These are phyloP conservation scores for Spheniscus mendiculus DNA, from an alignment of 2,113 vertebrate genomes.

Conservation along the genomic window DNA sequence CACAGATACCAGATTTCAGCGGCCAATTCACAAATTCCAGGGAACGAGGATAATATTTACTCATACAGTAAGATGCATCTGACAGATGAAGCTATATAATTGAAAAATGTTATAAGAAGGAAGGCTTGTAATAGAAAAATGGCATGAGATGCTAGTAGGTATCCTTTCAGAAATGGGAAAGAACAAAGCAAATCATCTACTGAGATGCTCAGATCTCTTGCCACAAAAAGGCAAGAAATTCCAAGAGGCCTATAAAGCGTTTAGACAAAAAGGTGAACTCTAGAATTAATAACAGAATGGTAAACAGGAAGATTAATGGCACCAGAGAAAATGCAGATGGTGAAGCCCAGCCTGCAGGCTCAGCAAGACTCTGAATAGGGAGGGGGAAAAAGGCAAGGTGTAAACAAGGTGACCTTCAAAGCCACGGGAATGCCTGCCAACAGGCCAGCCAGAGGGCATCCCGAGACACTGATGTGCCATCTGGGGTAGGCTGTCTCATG, in stretches of 20 bases:
- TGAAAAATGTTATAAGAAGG: slow-evolving; percentile 14
- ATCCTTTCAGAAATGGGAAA: slow-evolving; percentile 38
- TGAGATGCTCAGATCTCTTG: slow-evolving; percentile 16
- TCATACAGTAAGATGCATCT: neutral
- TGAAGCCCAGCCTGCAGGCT: slow-evolving; percentile 64
- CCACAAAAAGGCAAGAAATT: slow-evolving; percentile 45
- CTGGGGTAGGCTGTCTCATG: slow-evolving; percentile 40
- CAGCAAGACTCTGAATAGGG: slow-evolving; percentile 48
- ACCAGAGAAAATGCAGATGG: slow-evolving; percentile 72
- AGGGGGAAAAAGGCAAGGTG: neutral
- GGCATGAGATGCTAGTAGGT: neutral
- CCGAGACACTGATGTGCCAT: slow-evolving; percentile 58
- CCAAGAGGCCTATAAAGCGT: slow-evolving; percentile 55
- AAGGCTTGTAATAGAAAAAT: slow-evolving; percentile 5
- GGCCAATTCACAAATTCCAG: neutral
- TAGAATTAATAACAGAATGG: slow-evolving; percentile 68
- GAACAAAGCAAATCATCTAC: slow-evolving; percentile 31
- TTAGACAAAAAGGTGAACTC: slow-evolving; percentile 67
- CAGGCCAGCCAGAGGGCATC: slow-evolving; percentile 48
- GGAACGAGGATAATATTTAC: slow-evolving; percentile 12
- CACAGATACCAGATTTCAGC: neutral
- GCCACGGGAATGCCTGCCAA: slow-evolving; percentile 33
- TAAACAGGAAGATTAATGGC: slow-evolving; percentile 64
- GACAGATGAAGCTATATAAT: neutral
- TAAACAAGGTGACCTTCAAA: slow-evolving; percentile 57